Conservation (phyloP, 2,113 vertebrate species). For the Bos indicus region DNA sequence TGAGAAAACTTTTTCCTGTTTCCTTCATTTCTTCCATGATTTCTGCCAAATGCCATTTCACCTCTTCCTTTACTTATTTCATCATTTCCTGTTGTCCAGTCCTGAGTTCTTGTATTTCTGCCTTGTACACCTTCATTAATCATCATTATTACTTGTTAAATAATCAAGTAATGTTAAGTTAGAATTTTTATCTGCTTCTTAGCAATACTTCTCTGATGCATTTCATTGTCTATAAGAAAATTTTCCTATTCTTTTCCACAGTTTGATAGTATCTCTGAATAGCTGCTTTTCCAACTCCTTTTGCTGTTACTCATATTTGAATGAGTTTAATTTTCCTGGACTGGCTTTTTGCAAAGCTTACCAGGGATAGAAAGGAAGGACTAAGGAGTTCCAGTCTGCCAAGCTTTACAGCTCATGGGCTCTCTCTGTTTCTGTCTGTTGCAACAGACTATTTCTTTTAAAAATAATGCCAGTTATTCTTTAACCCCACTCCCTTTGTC, state of each 20-base stretch:
- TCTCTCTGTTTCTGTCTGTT: background rate
- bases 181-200: background rate
- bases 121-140: background rate
- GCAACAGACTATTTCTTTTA: background rate
- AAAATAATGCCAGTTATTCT: background rate
- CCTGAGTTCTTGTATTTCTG: background rate
- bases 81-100: background rate
- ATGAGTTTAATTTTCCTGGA: conserved; percentile 22
- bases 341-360: background rate
- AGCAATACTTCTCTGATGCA: background rate
- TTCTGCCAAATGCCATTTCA: background rate
- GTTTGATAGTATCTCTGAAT: background rate
- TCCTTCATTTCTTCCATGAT: background rate
- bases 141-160: background rate
- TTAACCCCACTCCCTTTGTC: background rate
- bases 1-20: background rate
- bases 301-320: background rate
- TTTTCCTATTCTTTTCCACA: background rate
- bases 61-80: background rate
- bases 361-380: background rate
- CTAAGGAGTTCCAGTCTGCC: background rate
- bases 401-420: background rate
- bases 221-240: background rate
- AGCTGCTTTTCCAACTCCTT: background rate
- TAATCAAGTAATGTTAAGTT: background rate